Percentiles rank a stretch among this genome's conserved stretches.
phyloP scores from a whole-genome alignment of 23 tunicate genomes.

The Ciona savignyi region DNA sequence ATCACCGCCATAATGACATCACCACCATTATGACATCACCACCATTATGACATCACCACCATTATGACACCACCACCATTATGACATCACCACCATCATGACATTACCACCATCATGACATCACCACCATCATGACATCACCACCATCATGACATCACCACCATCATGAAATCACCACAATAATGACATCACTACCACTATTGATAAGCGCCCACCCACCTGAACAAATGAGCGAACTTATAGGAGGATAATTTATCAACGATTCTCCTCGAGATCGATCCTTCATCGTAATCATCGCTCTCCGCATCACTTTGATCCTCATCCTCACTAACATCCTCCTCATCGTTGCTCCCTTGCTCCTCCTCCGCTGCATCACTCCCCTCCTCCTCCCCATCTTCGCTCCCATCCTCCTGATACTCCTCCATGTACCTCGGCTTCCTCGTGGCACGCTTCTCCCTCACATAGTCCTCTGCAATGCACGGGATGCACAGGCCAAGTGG shows the following conservation, averaged over 20 bases:
- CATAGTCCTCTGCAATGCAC: background rate
- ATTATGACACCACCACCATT: too few relatives aligned
- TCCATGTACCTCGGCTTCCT: background rate
- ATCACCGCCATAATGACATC: too few relatives aligned
- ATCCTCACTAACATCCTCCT: slow-evolving; percentile 25
- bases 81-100: too few relatives aligned
- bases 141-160: too few relatives aligned
- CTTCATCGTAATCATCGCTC: slow-evolving; percentile 35
- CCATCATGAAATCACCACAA: too few relatives aligned
- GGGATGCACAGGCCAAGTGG: too few relatives aligned
- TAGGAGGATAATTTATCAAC: slow-evolving; percentile 46
- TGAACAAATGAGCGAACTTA: slow-evolving; percentile 47
- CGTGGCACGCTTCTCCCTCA: background rate
- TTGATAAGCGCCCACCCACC: slow-evolving; percentile 14
- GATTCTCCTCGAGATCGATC: slow-evolving; percentile 21
- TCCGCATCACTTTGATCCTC: slow-evolving; percentile 10
- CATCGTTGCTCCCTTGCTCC: slow-evolving; percentile 26
- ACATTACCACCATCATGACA: too few relatives aligned
- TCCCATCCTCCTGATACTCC: background rate
- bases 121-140: too few relatives aligned
- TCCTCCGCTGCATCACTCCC: slow-evolving; percentile 19
- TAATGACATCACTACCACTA: too few relatives aligned
- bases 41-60: too few relatives aligned
- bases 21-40: too few relatives aligned
- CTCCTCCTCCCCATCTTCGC: slow-evolving; percentile 26